A percentile compares a stretch with the other conserved stretches of the same genome.
Evolutionary conservation across 1,140 invertebrate species (phyloP).

Genomic region (Grapholita molesta): DNA sequence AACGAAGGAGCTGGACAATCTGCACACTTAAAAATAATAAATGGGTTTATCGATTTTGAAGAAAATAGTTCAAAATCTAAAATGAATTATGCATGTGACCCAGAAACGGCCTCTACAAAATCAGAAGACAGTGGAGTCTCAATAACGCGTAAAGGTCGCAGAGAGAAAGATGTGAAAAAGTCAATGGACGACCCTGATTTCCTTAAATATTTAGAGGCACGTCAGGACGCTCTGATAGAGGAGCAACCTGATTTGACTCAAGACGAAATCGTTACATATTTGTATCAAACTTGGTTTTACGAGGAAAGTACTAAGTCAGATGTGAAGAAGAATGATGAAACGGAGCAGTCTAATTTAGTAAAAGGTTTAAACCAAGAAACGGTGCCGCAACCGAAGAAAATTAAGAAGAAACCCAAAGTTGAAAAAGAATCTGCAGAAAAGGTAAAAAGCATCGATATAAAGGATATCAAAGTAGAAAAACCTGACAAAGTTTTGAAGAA

Average conservation of each 20-base stretch:
- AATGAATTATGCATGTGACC: conserved; percentile 36
- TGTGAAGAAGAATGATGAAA: conserved; percentile 50
- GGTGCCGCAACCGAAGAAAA: conserved; percentile 34
- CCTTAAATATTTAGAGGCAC: conserved; percentile 75
- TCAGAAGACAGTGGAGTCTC: conserved; percentile 46
- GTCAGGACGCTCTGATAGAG: conserved; percentile 73
- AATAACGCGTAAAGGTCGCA: conserved; percentile 35
- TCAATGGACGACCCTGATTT: conserved; percentile 66
- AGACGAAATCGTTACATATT: conserved; percentile 72
- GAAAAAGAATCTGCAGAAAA: conserved; percentile 40
- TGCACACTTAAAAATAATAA: conserved; percentile 19
- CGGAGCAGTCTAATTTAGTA: conserved; percentile 48
- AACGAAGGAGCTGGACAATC: not conserved
- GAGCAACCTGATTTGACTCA: conserved; percentile 75
- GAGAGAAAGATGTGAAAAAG: conserved; percentile 27
- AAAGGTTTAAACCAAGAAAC: conserved; percentile 53
- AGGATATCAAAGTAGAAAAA: not conserved
- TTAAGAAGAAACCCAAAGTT: conserved; percentile 44
- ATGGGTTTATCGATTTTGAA: conserved; percentile 27
- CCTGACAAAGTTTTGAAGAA: not conserved
- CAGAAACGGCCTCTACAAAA: conserved; percentile 50
- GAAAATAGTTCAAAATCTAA: conserved; percentile 20
- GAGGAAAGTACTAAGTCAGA: conserved; percentile 65
- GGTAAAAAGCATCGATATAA: conserved; percentile 21
- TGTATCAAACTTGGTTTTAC: conserved; percentile 77